Percentiles rank a stretch among this genome's conserved stretches.
Evolutionary conservation across 1,140 invertebrate genomes (phyloP).

Genomic region (Temnothorax curvispinosus): DNA sequence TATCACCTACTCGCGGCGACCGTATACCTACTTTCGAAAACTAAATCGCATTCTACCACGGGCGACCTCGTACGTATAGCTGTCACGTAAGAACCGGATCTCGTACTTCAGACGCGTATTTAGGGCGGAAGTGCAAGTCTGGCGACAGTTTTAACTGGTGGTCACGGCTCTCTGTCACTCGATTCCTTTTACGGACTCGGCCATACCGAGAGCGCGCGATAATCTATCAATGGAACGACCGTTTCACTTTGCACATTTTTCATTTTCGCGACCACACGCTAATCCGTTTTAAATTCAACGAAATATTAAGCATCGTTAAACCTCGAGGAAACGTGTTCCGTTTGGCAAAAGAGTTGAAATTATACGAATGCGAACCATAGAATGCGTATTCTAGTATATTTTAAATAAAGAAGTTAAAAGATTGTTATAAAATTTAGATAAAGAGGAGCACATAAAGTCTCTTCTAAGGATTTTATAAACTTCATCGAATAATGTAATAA

Average conservation of each 20-base stretch:
- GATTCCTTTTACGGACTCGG: constrained; percentile 44
- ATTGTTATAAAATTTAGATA: neutral
- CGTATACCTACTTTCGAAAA: constrained; percentile 57
- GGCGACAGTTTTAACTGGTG: constrained; percentile 71
- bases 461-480: neutral
- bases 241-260: constrained; percentile 45
- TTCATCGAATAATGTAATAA: neutral
- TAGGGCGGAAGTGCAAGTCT: constrained; percentile 76
- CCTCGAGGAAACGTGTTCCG: neutral
- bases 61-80: constrained; percentile 59
- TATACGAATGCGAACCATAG: neutral
- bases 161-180: constrained; percentile 56
- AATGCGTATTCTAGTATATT: neutral
- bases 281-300: neutral
- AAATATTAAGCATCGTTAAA: neutral
- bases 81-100: constrained; percentile 74
- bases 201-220: constrained; percentile 33
- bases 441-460: neutral
- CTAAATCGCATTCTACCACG: constrained; percentile 59
- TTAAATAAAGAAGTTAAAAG: neutral
- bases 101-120: constrained; percentile 75
- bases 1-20: constrained; percentile 27
- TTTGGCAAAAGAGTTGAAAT: neutral
- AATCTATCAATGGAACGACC: constrained; percentile 27
- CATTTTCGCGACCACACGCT: neutral